A percentile compares a stretch with the other conserved stretches of the same genome.
phyloP scores from a whole-genome alignment of 2,113 vertebrate species.

The Percopsis transmontana region DNA sequence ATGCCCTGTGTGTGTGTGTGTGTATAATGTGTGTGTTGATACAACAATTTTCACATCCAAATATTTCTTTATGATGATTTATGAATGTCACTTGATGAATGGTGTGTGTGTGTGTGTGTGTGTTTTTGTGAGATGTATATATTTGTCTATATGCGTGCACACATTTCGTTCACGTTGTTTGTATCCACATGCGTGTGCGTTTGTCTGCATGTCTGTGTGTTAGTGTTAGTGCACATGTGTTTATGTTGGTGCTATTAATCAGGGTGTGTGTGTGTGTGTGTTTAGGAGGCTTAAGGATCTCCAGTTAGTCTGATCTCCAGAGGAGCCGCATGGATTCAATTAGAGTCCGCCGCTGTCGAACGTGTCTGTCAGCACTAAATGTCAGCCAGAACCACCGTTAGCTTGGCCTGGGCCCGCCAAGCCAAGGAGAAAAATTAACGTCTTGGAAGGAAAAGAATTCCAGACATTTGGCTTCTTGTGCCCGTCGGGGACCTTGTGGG shows the following conservation, averaged over 20 bases:
- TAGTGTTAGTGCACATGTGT: neutral
- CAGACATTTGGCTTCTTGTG: too few species aligned
- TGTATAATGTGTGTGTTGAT: slow-evolving; percentile 5
- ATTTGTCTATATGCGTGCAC: neutral
- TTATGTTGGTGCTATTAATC: neutral
- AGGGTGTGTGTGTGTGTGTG: neutral
- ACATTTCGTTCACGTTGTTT: neutral
- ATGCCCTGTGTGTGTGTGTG: slow-evolving; percentile 14
- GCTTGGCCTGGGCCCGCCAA: too few species aligned
- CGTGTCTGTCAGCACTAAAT: neutral
- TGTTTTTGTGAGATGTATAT: neutral
- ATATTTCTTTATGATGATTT: too few species aligned
- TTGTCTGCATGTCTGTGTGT: neutral
- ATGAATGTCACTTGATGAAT: neutral
- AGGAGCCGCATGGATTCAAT: neutral
- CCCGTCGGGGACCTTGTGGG: too few species aligned
- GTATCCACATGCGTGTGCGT: neutral
- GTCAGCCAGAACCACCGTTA: neutral
- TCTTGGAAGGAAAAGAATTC: too few species aligned
- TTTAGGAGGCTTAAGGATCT: neutral
- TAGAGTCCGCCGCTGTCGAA: neutral
- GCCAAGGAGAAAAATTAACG: too few species aligned
- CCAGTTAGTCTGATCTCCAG: neutral
- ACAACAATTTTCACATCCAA: neutral
- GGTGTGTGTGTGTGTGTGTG: neutral